Conservation (phyloP, 1,140 invertebrate genomes). For the Cheumatopsyche charites region DNA sequence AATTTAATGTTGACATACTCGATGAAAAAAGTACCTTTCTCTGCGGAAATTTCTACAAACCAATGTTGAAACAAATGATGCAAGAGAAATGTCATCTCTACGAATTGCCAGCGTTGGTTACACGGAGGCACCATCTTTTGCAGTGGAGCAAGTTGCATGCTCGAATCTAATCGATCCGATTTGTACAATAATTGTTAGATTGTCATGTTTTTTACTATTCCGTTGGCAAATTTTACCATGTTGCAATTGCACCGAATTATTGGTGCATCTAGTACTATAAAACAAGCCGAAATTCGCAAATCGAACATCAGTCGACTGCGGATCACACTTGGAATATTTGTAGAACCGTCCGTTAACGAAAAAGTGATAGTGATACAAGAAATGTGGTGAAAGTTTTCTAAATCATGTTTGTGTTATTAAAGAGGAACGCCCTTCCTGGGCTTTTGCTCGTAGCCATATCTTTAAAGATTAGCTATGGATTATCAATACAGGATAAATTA, state of each 20-base stretch:
- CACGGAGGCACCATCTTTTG: conserved; percentile 16
- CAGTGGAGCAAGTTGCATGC: background rate
- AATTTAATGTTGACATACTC: conserved; percentile 6
- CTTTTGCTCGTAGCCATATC: background rate
- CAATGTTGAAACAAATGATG: conserved; percentile 4
- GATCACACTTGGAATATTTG: background rate
- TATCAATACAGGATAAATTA: background rate
- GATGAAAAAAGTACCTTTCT: conserved; percentile 9
- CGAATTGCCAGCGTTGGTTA: no score
- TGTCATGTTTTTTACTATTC: no score
- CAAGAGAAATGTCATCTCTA: conserved; percentile 10
- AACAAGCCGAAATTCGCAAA: background rate
- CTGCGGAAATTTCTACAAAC: background rate
- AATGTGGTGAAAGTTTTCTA: background rate
- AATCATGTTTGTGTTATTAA: background rate
- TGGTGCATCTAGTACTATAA: conserved; percentile 22
- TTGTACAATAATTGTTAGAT: background rate
- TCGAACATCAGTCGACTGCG: background rate
- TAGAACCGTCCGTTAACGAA: no score
- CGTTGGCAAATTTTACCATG: no score
- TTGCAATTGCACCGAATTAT: background rate
- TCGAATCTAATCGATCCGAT: conserved; percentile 2
- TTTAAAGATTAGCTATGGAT: background rate
- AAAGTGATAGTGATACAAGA: background rate
- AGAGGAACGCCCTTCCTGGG: background rate